phyloP scores from a whole-genome alignment of 2,797 vertebrate species.

The Sphenodon punctatus region DNA sequence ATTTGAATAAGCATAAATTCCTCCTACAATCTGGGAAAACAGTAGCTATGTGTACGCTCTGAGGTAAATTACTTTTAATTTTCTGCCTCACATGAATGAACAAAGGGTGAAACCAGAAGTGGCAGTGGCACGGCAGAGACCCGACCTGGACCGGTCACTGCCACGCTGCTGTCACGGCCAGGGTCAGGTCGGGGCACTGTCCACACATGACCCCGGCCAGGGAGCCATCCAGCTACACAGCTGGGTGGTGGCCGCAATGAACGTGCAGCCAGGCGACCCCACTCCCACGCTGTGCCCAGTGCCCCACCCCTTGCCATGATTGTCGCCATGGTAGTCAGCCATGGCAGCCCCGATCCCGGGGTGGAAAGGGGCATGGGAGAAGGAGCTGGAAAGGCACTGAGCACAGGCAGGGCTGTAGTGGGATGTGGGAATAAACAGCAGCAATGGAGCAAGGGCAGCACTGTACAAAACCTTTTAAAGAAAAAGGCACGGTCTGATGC shows the following conservation, averaged over 20 bases:
- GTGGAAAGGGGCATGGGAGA: constrained; percentile 12
- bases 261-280: no score
- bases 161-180: no score
- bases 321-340: no score
- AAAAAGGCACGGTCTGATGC: background rate
- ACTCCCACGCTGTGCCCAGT: no score
- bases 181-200: no score
- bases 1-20: background rate
- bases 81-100: background rate
- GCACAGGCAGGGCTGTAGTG: background rate
- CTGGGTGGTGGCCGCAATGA: no score
- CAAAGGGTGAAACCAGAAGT: background rate
- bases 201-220: no score
- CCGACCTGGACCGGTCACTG: no score
- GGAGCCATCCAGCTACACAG: no score
- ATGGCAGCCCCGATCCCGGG: background rate
- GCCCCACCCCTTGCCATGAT: no score
- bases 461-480: background rate
- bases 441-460: background rate
- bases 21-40: background rate
- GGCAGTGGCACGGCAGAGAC: no score
- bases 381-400: constrained; percentile 3
- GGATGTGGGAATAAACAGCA: background rate
- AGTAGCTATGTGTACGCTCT: background rate
- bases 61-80: background rate